These are phyloP conservation scores for Amphipyra berbera DNA, from an alignment of 2,888 invertebrate genomes.

Conservation along the genomic window DNA sequence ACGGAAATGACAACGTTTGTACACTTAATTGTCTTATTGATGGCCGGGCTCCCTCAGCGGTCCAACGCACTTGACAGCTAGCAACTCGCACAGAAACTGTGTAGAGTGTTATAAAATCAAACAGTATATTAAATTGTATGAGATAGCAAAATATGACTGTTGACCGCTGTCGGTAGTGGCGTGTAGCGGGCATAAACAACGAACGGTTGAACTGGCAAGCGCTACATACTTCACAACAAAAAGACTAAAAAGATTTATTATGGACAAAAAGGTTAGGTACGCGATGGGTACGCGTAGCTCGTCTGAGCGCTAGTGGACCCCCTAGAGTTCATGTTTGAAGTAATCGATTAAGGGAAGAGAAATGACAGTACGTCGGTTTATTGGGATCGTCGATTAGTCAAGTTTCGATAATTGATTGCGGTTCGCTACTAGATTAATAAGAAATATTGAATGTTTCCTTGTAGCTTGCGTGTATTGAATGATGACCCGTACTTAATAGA, in stretches of 20 bases:
- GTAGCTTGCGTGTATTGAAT: constrained; percentile 68
- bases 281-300: constrained; percentile 66
- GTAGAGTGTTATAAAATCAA: constrained; percentile 59
- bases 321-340: constrained; percentile 86
- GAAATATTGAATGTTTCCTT: constrained; percentile 75
- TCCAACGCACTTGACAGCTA: constrained; percentile 41
- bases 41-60: constrained; percentile 30
- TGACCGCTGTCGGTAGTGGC: constrained; percentile 53
- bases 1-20: constrained; percentile 72
- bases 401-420: constrained; percentile 87
- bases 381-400: constrained; percentile 85
- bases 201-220: constrained; percentile 51
- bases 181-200: constrained; percentile 58
- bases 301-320: constrained; percentile 78
- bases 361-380: constrained; percentile 88
- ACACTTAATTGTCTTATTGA: constrained; percentile 60
- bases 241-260: constrained; percentile 79
- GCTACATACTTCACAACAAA: constrained; percentile 66
- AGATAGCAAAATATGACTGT: constrained; percentile 60
- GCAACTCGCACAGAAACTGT: constrained; percentile 40
- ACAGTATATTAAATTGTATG: constrained; percentile 63
- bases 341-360: constrained; percentile 89
- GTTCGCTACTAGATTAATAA: constrained; percentile 87
- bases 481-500: constrained; percentile 66
- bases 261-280: constrained; percentile 76